phyloP scores from a whole-genome alignment of 2,113 vertebrate genomes.

The Gopherus evgoodei region DNA sequence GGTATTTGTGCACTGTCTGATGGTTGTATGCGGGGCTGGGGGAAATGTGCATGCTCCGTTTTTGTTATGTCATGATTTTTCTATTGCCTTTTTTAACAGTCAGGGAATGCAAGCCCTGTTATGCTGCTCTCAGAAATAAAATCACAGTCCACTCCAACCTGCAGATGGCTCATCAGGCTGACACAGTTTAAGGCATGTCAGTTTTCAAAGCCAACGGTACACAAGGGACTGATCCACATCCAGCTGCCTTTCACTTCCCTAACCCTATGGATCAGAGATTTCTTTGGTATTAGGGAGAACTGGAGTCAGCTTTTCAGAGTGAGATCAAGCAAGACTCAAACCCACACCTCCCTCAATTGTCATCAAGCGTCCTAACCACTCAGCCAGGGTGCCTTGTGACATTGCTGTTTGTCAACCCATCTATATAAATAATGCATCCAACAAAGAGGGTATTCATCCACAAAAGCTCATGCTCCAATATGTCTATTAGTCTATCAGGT shows the following conservation, averaged over 20 bases:
- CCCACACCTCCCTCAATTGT: too few relatives aligned
- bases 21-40: too few relatives aligned
- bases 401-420: not conserved
- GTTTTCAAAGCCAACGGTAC: not conserved
- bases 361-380: not conserved
- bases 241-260: not conserved
- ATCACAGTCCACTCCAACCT: not conserved
- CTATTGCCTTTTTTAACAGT: not conserved
- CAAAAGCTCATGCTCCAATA: too few relatives aligned
- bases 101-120: not conserved
- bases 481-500: too few relatives aligned
- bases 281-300: not conserved
- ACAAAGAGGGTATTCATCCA: too few relatives aligned
- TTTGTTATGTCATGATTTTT: not conserved
- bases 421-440: not conserved
- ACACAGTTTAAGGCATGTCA: not conserved
- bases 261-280: not conserved
- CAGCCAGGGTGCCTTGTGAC: not conserved
- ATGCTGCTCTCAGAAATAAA: not conserved
- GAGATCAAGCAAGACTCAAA: not conserved
- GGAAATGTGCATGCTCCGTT: accelerated
- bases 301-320: not conserved
- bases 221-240: not conserved
- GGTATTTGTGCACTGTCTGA: too few relatives aligned
- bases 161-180: not conserved